phyloP scores from a whole-genome alignment of 2,113 vertebrate genomes.

The Scytalopus superciliaris region DNA sequence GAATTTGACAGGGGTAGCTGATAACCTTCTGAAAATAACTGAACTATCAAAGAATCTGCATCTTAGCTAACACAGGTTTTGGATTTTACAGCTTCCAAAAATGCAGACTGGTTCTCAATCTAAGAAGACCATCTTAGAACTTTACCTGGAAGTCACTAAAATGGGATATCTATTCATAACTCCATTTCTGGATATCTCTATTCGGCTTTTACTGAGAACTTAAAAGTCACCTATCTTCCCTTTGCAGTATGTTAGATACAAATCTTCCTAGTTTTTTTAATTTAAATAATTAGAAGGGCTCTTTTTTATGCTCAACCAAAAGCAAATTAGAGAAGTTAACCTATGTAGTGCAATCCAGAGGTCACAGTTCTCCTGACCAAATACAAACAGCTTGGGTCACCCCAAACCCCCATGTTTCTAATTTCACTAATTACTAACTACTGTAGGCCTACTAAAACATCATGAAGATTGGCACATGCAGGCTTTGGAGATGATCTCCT shows the following conservation, averaged over 20 bases:
- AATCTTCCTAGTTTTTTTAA: not conserved
- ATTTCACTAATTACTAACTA: not conserved
- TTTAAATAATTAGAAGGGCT: not conserved
- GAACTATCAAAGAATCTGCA: not conserved
- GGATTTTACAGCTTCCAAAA: not conserved
- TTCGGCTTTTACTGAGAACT: not conserved
- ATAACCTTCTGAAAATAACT: conserved; percentile 36
- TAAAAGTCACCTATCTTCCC: not conserved
- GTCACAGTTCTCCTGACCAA: not conserved
- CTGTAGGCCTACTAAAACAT: not conserved
- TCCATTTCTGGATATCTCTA: not conserved
- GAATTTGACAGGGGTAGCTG: conserved; percentile 20
- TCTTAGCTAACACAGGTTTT: not conserved
- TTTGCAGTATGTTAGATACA: not conserved
- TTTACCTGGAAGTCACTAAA: not conserved
- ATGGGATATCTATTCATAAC: not conserved
- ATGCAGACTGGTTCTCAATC: not conserved
- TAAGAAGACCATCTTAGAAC: not conserved
- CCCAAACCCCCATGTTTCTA: not conserved
- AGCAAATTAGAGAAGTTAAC: not conserved
- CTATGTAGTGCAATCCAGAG: not conserved
- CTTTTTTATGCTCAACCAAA: not conserved
- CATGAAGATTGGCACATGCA: not conserved
- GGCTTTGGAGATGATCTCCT: not conserved
- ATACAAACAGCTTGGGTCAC: not conserved